Percentiles rank a stretch among this genome's conserved stretches.
phyloP scores from a whole-genome alignment of 2,113 vertebrate species.

The Rhadina sibilatrix region DNA sequence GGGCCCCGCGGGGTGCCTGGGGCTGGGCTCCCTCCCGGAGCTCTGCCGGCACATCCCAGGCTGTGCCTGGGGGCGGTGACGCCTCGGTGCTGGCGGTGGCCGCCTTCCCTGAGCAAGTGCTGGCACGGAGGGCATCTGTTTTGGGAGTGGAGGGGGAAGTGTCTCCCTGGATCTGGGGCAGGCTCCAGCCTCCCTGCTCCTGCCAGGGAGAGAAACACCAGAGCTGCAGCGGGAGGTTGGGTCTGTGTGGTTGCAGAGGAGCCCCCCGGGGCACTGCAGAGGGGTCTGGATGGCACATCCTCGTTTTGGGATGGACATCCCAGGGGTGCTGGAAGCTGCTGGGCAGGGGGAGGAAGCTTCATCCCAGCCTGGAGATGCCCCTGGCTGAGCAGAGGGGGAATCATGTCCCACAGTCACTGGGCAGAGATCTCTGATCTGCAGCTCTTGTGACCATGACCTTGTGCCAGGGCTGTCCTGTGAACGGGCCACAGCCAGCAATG shows the following conservation, averaged over 20 bases:
- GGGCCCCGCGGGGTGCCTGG: neutral
- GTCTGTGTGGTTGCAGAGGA: neutral
- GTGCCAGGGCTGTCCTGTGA: neutral
- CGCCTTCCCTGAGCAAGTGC: neutral
- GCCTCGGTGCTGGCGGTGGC: neutral
- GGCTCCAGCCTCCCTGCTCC: neutral
- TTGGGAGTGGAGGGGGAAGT: neutral
- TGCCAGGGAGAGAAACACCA: neutral
- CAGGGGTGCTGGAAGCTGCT: neutral
- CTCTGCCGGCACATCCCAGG: neutral
- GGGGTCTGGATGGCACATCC: fast-evolving
- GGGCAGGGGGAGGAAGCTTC: neutral
- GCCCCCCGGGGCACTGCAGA: fast-evolving
- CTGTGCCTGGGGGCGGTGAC: neutral
- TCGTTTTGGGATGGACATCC: fast-evolving
- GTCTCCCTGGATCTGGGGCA: conserved; percentile 25
- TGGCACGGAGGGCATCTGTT: neutral
- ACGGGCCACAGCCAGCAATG: neutral
- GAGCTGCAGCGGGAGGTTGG: fast-evolving
- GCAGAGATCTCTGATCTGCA: neutral
- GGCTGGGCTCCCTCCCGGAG: neutral
- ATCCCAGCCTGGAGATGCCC: neutral
- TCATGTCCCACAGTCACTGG: fast-evolving
- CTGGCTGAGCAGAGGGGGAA: fast-evolving
- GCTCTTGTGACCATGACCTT: neutral